These are phyloP conservation scores for Excalfactoria chinensis DNA, from an alignment of 2,113 vertebrate genomes.

Conservation along the genomic window DNA sequence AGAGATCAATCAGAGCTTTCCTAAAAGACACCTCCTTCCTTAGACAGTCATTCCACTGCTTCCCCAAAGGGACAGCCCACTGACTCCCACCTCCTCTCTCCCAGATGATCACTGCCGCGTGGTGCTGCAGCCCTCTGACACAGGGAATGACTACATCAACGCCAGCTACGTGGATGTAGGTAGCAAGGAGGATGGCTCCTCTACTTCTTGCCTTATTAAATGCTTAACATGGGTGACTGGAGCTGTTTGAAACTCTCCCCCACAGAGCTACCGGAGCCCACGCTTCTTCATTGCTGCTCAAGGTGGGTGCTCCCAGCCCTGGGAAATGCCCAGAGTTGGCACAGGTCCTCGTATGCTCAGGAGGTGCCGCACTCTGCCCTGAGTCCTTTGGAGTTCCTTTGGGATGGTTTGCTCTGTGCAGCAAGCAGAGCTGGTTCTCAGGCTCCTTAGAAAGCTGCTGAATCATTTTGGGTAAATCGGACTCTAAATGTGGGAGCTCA, in stretches of 20 bases:
- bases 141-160: conserved; percentile 39
- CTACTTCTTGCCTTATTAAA: background rate
- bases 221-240: fast-evolving
- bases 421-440: fast-evolving
- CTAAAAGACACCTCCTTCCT: background rate
- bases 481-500: background rate
- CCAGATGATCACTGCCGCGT: conserved; percentile 64
- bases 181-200: background rate
- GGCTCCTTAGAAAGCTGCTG: background rate
- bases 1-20: background rate
- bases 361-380: background rate
- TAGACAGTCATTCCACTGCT: background rate
- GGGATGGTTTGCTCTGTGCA: background rate
- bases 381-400: background rate
- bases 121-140: conserved; percentile 14
- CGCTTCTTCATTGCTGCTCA: conserved; percentile 71
- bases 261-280: conserved; percentile 61
- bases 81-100: background rate
- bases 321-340: too few relatives aligned
- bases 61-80: background rate
- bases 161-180: conserved; percentile 70
- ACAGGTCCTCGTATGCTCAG: background rate
- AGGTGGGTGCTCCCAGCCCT: conserved; percentile 35
- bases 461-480: background rate
- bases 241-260: background rate